Conservation (phyloP, 2,797 vertebrate species). For the Parotocinclus haroldoi region DNA sequence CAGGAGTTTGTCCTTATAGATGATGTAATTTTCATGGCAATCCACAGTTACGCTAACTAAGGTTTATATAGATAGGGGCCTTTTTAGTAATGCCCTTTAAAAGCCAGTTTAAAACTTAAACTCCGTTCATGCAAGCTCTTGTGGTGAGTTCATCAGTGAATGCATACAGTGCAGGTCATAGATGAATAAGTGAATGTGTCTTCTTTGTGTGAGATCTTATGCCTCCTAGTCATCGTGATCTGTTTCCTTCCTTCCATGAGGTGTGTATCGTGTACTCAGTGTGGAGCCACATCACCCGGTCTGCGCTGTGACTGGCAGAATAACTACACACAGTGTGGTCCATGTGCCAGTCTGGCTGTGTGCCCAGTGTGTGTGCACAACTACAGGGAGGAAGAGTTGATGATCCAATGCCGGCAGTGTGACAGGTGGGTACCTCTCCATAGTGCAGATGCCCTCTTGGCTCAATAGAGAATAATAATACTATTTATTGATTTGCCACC, state of each 20-base stretch:
- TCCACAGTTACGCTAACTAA: conserved; percentile 38
- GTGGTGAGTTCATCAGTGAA: conserved; percentile 14
- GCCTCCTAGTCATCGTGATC: neutral
- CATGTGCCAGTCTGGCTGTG: conserved; percentile 82
- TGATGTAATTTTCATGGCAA: conserved; percentile 34
- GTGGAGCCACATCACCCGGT: conserved; percentile 87
- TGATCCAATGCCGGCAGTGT: conserved; percentile 91
- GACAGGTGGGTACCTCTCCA: conserved; percentile 76
- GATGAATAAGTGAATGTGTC: neutral
- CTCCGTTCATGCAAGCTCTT: neutral
- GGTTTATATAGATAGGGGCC: conserved; percentile 4
- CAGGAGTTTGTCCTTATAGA: conserved; percentile 36
- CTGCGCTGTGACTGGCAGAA: conserved; percentile 90
- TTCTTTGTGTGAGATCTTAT: conserved; percentile 9
- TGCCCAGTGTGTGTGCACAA: conserved; percentile 81
- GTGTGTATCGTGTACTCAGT: conserved; percentile 95
- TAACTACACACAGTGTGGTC: conserved; percentile 92
- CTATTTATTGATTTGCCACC: too few relatives aligned
- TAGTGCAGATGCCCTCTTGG: neutral
- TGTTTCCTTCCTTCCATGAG: conserved; percentile 56
- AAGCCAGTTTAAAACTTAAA: neutral
- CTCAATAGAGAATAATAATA: neutral
- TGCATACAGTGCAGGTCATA: neutral
- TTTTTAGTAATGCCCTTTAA: conserved; percentile 36
- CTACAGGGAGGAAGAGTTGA: conserved; percentile 86